A percentile compares a stretch with the other conserved stretches of the same genome.
phyloP scores from a whole-genome alignment of 2,113 vertebrate genomes.

The Bambusicola thoracicus region DNA sequence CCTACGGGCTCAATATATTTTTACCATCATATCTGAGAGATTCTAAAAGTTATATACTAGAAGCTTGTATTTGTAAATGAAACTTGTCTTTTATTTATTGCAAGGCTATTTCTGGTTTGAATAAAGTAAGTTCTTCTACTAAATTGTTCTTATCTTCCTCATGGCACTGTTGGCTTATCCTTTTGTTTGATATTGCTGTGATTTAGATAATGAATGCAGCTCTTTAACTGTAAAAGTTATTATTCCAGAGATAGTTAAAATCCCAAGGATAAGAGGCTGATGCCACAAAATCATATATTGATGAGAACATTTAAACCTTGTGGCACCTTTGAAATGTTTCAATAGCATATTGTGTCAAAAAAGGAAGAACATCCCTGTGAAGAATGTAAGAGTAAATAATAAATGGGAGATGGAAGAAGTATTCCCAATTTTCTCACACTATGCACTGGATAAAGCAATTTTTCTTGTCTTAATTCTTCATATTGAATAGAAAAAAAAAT shows the following conservation, averaged over 20 bases:
- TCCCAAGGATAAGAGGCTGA: not conserved
- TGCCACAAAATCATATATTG: not conserved
- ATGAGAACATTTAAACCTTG: constrained; percentile 11
- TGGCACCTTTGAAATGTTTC: not conserved
- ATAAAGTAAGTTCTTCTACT: not conserved
- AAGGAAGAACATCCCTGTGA: not conserved
- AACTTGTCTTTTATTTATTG: not conserved
- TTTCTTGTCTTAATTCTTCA: not conserved
- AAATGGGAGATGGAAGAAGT: constrained; percentile 50
- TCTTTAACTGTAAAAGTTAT: not conserved
- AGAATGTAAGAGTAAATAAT: constrained; percentile 51
- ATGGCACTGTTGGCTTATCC: not conserved
- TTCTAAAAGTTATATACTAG: not conserved
- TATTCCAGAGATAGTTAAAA: not conserved
- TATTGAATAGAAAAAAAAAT: constrained; percentile 47
- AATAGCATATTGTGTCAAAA: not conserved
- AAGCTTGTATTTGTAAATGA: not conserved
- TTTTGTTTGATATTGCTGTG: not conserved
- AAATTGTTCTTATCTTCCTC: not conserved
- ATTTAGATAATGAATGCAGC: not conserved
- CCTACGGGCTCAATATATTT: not conserved
- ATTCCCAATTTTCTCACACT: constrained; percentile 11
- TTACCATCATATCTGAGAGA: not conserved
- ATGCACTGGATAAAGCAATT: not conserved
- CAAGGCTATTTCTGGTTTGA: not conserved